Evolutionary conservation across 2,113 vertebrate genomes (phyloP), one percentile per base, ranked within the genome.

Genomic region (Accipiter cooperii): DNA sequence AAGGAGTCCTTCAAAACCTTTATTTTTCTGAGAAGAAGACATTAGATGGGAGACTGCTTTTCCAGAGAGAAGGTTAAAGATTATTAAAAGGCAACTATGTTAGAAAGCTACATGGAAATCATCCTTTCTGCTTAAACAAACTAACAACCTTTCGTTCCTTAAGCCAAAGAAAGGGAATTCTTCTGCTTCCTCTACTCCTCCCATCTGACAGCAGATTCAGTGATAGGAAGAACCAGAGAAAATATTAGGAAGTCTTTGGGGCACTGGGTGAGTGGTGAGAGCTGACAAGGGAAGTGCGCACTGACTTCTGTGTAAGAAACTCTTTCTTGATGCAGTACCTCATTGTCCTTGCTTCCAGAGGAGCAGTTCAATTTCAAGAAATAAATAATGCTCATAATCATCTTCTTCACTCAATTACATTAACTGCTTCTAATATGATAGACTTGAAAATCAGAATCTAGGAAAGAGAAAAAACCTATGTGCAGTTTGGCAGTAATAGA

Each of bases 251-350:
- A 52, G 3, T 13, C 38, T 86, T 77, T 81, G 58, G 21, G 22
- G 21, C 40, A 46, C 33, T 38, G 33, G 5, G 3, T 21, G 64
- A n/a, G 26, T 0, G 0, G 2, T 47, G 17, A 61, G 46, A 47
- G 13, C 13, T 89, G 54, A 36, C 22, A 76, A 31, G 0, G 1
- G 29, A 51, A 64, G 6, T 29, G 17, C 25, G 17, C 26, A 17
- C 36, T 78, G 63, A 76, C 14, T 51, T 51, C 65, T 82, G 28
- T 15, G 1, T 13, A 24, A 60, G 47, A 46, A 85, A 36, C 12
- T 49, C 3, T 15, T 68, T 47, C 31, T 68, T 71, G 57, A 17
- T 54, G 47, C 24, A 24, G 9, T 52, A 34, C 19, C 33, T 78
- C 55, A 17, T 10, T 34, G 38, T 9, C 38, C 42, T 76, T 66